phyloP scores from a whole-genome alignment of 2,113 vertebrate genomes.

The Eupsittula cactorum region DNA sequence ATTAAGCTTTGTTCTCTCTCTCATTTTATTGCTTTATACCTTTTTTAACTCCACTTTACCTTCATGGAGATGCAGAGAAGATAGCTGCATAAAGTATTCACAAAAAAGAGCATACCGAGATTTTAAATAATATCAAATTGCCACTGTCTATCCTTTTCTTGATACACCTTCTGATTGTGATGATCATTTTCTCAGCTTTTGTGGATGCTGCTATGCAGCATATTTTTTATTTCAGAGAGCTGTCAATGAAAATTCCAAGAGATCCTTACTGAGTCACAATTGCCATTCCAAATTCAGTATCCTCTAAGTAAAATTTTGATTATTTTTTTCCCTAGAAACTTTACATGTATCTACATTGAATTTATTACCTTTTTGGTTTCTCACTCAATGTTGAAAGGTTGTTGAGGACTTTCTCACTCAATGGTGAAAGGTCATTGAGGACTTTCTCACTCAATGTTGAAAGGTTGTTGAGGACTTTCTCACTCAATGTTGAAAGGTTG shows the following conservation, averaged over 20 bases:
- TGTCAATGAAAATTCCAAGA: neutral
- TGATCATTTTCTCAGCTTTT: neutral
- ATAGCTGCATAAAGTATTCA: neutral
- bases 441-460: neutral
- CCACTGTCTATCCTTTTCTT: neutral
- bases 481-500: neutral
- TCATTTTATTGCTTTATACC: fast-evolving
- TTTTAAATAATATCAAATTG: neutral
- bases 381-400: neutral
- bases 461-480: neutral
- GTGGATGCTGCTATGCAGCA: neutral
- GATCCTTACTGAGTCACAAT: neutral
- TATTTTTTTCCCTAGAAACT: neutral
- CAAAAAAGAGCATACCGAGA: neutral
- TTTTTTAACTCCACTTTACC: neutral
- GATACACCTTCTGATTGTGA: neutral
- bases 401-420: neutral
- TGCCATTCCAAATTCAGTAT: neutral
- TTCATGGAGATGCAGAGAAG: neutral
- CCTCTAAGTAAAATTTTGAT: neutral
- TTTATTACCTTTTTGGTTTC: neutral
- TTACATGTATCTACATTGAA: neutral
- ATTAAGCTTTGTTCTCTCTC: neutral
- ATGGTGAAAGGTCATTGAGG: neutral
- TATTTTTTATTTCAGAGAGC: neutral